Evolutionary conservation across 2,888 invertebrate species (phyloP).

Genomic region (Lepidochitona cinerea): DNA sequence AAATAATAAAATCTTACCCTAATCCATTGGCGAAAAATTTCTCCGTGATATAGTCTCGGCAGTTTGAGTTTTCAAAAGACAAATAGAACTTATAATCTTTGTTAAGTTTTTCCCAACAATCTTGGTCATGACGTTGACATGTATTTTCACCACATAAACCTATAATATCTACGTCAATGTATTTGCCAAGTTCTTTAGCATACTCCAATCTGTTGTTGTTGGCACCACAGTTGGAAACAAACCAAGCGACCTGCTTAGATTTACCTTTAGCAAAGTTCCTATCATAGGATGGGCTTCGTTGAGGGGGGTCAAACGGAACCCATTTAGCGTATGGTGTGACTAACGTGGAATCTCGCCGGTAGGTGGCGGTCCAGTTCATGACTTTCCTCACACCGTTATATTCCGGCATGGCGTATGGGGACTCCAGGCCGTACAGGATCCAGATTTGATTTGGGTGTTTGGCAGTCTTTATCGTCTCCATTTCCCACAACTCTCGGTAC

Average conservation of each 20-base stretch:
- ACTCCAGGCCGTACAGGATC: conserved; percentile 4
- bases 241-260: conserved; percentile 94
- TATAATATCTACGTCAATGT: conserved; percentile 87
- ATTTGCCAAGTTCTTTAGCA: conserved; percentile 85
- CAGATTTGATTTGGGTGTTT: neutral
- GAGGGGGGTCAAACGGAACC: conserved; percentile 81
- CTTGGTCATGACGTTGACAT: conserved; percentile 74
- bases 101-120: neutral
- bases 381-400: neutral
- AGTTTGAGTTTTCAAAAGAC: conserved; percentile 17
- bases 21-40: conserved; percentile 18
- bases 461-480: neutral
- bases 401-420: neutral
- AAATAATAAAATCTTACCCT: neutral
- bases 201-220: conserved; percentile 88
- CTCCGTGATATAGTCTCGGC: conserved; percentile 23
- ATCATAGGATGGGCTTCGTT: neutral
- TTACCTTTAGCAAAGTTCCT: conserved; percentile 79
- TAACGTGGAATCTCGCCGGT: conserved; percentile 90
- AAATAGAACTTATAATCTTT: conserved; percentile 23
- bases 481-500: neutral
- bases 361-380: conserved; percentile 96
- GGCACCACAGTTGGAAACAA: conserved; percentile 95
- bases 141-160: conserved; percentile 89
- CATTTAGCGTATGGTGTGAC: conserved; percentile 94